Percentiles rank a stretch among this genome's conserved stretches.
Conservation (phyloP, 2,797 vertebrate genomes). For the Galago senegalensis region DNA sequence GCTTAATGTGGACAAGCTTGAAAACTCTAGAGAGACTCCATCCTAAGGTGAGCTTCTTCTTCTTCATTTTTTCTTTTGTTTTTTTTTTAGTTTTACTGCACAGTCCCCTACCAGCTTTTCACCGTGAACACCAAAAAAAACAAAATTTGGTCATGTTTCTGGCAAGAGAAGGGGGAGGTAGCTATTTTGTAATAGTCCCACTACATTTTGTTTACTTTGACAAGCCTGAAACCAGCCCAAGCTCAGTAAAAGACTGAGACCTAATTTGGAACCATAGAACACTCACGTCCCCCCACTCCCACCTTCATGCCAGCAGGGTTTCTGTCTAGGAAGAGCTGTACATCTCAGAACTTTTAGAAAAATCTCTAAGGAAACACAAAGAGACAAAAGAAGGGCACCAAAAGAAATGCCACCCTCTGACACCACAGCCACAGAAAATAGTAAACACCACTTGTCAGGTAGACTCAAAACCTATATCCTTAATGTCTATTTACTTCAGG, state of each 20-base stretch:
- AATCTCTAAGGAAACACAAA: neutral
- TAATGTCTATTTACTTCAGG: neutral
- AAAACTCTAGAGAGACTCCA: neutral
- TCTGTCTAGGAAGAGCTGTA: neutral
- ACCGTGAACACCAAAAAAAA: neutral
- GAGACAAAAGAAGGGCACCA: neutral
- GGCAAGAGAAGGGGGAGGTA: neutral
- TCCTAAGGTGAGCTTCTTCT: neutral
- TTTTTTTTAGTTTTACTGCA: neutral
- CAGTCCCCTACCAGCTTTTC: neutral
- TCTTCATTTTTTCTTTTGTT: neutral
- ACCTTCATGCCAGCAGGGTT: neutral
- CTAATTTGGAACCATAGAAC: neutral
- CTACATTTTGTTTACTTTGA: neutral
- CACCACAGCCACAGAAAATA: neutral
- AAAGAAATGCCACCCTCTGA: neutral
- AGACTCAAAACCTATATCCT: neutral
- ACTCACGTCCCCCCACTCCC: neutral
- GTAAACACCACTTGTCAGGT: neutral
- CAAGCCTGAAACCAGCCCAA: neutral
- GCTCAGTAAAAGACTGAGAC: neutral
- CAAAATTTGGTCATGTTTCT: neutral
- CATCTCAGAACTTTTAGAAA: neutral
- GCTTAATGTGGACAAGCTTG: neutral
- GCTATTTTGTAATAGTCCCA: neutral